A percentile compares a stretch with the other conserved stretches of the same genome.
phyloP scores from a whole-genome alignment of 2,113 vertebrate species.

The Dissostichus mawsoni region DNA sequence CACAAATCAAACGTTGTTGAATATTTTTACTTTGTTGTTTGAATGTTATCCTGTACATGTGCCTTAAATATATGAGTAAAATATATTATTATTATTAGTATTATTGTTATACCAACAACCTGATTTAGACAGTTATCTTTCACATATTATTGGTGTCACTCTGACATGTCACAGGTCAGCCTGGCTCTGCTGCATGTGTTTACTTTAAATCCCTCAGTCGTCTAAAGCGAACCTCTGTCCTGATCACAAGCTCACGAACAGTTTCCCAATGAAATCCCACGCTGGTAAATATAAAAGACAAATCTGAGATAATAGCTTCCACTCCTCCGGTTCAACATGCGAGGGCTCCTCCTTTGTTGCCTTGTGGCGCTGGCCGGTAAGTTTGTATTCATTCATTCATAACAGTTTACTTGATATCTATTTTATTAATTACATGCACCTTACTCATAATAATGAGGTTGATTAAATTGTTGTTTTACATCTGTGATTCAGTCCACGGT shows the following conservation, averaged over 20 bases:
- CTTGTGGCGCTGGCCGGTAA: slow-evolving; percentile 79
- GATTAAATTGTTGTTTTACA: not conserved
- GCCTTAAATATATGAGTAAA: too few relatives aligned
- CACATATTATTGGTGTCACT: slow-evolving; percentile 55
- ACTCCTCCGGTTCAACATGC: slow-evolving; percentile 72
- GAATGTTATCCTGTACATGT: too few relatives aligned
- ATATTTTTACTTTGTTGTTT: too few relatives aligned
- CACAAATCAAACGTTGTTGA: too few relatives aligned
- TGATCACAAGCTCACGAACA: slow-evolving; percentile 24
- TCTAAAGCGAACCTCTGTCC: slow-evolving; percentile 2
- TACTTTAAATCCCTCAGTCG: slow-evolving; percentile 15
- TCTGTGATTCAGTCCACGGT: not conserved
- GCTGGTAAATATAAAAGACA: slow-evolving; percentile 68
- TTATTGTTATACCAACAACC: too few relatives aligned
- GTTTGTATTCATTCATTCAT: slow-evolving; percentile 28
- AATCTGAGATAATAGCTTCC: not conserved
- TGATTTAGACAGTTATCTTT: not conserved
- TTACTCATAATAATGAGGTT: not conserved
- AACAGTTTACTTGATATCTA: not conserved
- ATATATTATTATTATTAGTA: too few relatives aligned
- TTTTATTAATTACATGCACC: not conserved
- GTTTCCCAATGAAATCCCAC: slow-evolving; percentile 7
- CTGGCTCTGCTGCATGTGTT: slow-evolving; percentile 47
- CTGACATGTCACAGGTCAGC: slow-evolving; percentile 74
- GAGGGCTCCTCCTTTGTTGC: slow-evolving; percentile 72